Base-by-base conservation (phyloP, 2,797 vertebrate genomes). In the Naso thynnoides region DNA sequence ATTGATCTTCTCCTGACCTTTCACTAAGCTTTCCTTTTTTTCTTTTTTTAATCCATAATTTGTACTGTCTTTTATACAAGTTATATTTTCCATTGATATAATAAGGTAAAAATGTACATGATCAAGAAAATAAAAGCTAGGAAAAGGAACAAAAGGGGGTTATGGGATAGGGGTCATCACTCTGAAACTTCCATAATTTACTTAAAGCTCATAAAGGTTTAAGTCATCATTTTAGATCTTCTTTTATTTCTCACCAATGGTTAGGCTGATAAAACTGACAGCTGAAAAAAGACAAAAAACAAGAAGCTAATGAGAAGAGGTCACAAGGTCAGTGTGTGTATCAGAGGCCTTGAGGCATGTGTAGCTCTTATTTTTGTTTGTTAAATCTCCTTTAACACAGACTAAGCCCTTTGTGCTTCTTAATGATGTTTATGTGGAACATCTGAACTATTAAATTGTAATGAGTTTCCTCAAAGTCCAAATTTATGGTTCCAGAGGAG, bases 401-500 rank as follows among this genome's bases (percentile, higher is more conserved):
- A 6, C 26, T 19, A n/a, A 64, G 33, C 33, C 27, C 9, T 57
- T 16, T 1, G 26, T 23, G 49, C 23, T 38, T 31, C 44, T 44
- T 29, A 50, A 48, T 23, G 7, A 61, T 70, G 63, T 64, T 73
- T 69, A 60, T 45, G 41, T 49, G 61, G 45, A 68, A 70, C 63
- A 26, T 62, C 47, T 78, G 47, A 61, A 39, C 84, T 63, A 64
- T 83, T 81, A 67, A 72, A 65, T 9, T 33, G 15, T 76, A 76
- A 83, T 60, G 68, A 76, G 67, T 73, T 81, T 76, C 76, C 77
- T 80, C 26, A 50, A 42, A 68, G 70, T 73, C 53, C 6, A 48
- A 1, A 52, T 77, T 42, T 48, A 72, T 49, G 61, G 26, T 33
- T 71, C 76, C 73, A 60, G 74, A 50, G 44, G 29, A 58, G 6